Base-by-base conservation (phyloP, 2,888 invertebrate species). In the Eupithecia pulchellata region DNA sequence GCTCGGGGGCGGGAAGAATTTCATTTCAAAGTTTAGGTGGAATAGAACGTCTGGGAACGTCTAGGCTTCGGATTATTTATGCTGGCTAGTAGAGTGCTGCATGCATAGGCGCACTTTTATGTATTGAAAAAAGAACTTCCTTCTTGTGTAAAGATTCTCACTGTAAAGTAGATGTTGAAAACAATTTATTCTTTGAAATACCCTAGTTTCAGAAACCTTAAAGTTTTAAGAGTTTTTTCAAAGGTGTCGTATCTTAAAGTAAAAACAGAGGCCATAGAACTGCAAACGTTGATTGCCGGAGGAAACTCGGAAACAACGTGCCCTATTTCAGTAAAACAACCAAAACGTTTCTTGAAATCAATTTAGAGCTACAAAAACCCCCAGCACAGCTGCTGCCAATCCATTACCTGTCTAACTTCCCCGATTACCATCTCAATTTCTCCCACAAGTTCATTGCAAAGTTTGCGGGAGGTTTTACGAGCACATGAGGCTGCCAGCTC, bases 391-490 rank as follows among this genome's bases (percentile, higher is more conserved):
- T 29, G 64, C 25, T 64, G 64, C 69, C 65, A 77, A 61, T 64
- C 64, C 30, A 75, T 75, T 73, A 72, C 73, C 64, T 68, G 72
- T 75, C 71, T 25, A 69, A 67, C 69, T 69, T 73, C 60, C 39
- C n/a, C 67, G 62, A 73, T 69, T 69, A 67, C 69, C 69, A 69
- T 69, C 73, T 64, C 61, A 62, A 34, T 52, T 68, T 39, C 69
- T 65, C 30, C 78, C 78, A 78, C 61, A 67, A 67, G 69, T 81
- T 82, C 82, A 83, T 78, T 75, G 73, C 80, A 64, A 70, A 77
- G 72, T 78, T 79, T 78, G 75, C 71, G 76, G 71, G 73, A 75
- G 81, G 79, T 71, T 84, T 84, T 86, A 86, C 80, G 84, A 81
- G 71, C 76, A 75, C 73, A 61, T 20, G 67, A 66, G 63, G 42